These are phyloP conservation scores for Anneissia japonica DNA, from an alignment of 35 echinoderm and acorn worm genomes.

Conservation along the genomic window DNA sequence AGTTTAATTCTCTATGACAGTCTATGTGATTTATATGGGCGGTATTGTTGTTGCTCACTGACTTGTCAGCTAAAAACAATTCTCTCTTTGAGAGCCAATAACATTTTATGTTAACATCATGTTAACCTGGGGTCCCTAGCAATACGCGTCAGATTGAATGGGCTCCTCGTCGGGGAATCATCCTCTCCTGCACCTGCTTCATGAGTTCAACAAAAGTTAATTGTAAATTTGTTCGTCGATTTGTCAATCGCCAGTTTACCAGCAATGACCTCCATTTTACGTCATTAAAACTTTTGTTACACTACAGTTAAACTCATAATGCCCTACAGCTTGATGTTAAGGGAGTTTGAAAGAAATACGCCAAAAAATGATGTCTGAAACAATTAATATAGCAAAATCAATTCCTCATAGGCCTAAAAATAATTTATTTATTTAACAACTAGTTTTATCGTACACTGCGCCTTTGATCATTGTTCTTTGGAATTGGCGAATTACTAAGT, in stretches of 20 bases:
- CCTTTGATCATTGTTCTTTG: too few species aligned
- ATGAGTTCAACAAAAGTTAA: background rate
- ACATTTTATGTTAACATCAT: background rate
- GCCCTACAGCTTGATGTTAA: background rate
- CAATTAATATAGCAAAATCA: too few species aligned
- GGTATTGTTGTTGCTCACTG: background rate
- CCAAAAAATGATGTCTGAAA: too few species aligned
- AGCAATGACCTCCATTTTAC: background rate
- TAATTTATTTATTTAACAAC: too few species aligned
- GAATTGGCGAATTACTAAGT: too few species aligned
- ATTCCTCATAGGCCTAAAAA: too few species aligned
- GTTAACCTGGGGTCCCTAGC: background rate
- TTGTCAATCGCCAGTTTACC: background rate
- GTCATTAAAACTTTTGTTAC: background rate
- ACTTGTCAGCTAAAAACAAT: background rate
- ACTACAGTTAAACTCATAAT: background rate
- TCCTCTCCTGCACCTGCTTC: background rate
- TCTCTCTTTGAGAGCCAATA: background rate
- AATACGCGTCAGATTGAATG: background rate
- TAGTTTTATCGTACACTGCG: too few species aligned
- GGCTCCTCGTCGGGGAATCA: background rate
- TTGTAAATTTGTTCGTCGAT: background rate
- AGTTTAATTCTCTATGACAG: too few species aligned
- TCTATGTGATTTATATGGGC: background rate
- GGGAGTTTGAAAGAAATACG: too few species aligned